Percentiles rank a stretch among this genome's conserved stretches.
Evolutionary conservation across 23 tunicate genomes (phyloP).

Genomic region (Diplosoma virens): DNA sequence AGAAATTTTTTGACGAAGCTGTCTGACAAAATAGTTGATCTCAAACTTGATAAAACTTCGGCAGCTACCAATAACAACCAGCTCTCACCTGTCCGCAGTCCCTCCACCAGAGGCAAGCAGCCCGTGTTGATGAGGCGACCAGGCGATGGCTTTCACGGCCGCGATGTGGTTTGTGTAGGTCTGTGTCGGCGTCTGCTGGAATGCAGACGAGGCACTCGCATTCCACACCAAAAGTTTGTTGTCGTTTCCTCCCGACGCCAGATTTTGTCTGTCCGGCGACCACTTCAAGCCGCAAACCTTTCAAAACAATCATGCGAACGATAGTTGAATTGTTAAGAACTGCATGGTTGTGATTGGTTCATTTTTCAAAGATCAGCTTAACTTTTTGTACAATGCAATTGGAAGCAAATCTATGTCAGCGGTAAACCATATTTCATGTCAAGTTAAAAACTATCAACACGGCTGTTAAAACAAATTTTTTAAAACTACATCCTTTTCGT

Average conservation of each 20-base stretch:
- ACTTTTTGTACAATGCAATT: too few species aligned
- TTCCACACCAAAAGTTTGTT: constrained; percentile 94
- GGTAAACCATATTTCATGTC: too few species aligned
- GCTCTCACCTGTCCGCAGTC: constrained; percentile 81
- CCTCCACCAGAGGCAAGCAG: constrained; percentile 96
- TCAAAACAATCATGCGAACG: background rate
- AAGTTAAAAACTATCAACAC: too few species aligned
- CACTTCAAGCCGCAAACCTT: constrained; percentile 97
- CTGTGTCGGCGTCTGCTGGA: constrained; percentile 60
- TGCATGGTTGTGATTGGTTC: background rate
- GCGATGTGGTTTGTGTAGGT: constrained; percentile 89
- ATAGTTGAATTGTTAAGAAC: background rate
- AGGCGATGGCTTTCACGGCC: constrained; percentile 96
- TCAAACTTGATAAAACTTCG: too few species aligned
- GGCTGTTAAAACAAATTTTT: too few species aligned
- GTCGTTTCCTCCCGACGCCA: constrained; percentile 98
- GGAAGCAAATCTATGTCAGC: too few species aligned
- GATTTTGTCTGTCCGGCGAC: constrained; percentile 90
- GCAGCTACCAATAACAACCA: too few species aligned
- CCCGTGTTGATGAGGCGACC: constrained; percentile 99
- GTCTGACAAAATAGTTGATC: too few species aligned
- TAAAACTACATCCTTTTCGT: too few species aligned
- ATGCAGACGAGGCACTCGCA: constrained; percentile 58
- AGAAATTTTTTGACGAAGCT: too few species aligned
- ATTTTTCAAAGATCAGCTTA: too few species aligned